phyloP scores from a whole-genome alignment of 2,888 invertebrate genomes.

The Catocala fraxini region DNA sequence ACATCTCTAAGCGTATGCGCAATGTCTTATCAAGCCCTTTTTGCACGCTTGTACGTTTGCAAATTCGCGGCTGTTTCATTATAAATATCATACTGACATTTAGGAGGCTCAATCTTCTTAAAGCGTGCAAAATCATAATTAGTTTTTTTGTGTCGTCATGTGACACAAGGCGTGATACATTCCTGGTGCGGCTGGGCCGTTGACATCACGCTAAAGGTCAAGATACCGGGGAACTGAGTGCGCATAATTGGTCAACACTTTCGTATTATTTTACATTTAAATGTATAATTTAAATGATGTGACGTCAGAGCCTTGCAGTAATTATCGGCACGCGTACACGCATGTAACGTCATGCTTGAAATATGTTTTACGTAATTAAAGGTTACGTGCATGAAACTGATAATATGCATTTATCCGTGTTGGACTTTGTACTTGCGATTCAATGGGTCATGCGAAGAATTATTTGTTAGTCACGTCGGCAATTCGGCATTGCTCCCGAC shows the following conservation, averaged over 20 bases:
- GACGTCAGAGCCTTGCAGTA: constrained; percentile 63
- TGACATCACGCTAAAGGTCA: constrained; percentile 75
- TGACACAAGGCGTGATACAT: constrained; percentile 60
- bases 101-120: constrained; percentile 45
- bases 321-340: constrained; percentile 56
- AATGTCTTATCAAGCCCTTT: constrained; percentile 1
- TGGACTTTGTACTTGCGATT: constrained; percentile 24
- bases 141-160: constrained; percentile 53
- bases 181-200: constrained; percentile 58
- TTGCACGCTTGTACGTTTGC: constrained; percentile 24
- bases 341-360: constrained; percentile 53
- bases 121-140: constrained; percentile 55
- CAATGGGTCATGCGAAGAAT: not conserved
- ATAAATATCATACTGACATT: constrained; percentile 48
- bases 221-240: constrained; percentile 51
- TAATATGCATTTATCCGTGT: constrained; percentile 43
- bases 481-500: not conserved
- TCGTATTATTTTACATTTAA: constrained; percentile 60
- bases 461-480: not conserved
- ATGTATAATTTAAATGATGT: constrained; percentile 58
- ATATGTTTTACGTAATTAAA: constrained; percentile 57
- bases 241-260: constrained; percentile 61
- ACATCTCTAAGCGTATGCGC: too few relatives aligned
- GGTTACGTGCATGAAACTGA: constrained; percentile 44
- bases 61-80: constrained; percentile 26